Percentiles rank a stretch among this genome's conserved stretches.
These are phyloP conservation scores for Diadegma fenestrale DNA, from an alignment of 2,888 invertebrate genomes.

Conservation along the genomic window DNA sequence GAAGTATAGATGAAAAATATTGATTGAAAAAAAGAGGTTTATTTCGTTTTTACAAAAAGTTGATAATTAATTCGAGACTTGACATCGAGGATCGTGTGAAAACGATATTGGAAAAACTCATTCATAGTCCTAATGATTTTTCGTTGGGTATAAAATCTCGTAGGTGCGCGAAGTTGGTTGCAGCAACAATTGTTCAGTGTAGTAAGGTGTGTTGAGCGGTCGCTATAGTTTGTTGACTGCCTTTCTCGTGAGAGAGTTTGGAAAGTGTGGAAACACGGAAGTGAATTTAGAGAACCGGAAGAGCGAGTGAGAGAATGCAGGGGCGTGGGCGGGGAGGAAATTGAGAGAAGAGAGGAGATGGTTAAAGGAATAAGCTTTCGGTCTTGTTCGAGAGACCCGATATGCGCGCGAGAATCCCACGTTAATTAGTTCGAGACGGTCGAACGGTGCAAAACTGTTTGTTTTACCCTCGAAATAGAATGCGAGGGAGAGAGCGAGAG, in stretches of 20 bases:
- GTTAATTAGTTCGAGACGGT: constrained; percentile 82
- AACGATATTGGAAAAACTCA: not conserved
- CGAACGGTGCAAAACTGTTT: constrained; percentile 80
- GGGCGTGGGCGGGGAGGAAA: not conserved
- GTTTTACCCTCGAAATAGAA: constrained; percentile 76
- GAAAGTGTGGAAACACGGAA: constrained; percentile 38
- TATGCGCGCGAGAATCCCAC: constrained; percentile 71
- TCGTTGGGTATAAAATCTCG: not conserved
- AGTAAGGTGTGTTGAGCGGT: not conserved
- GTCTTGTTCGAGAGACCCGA: constrained; percentile 50
- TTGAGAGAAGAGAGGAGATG: not conserved
- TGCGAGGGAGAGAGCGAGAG: constrained; percentile 45
- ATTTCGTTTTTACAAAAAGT: too few species aligned
- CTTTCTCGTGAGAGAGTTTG: constrained; percentile 11
- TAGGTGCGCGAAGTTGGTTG: not conserved
- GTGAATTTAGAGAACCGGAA: constrained; percentile 17
- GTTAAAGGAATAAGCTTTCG: constrained; percentile 47
- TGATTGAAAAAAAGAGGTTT: too few species aligned
- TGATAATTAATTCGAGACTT: not conserved
- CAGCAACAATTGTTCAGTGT: not conserved
- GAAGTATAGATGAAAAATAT: too few species aligned
- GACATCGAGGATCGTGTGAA: not conserved
- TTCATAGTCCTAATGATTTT: not conserved
- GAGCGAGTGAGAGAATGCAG: constrained; percentile 2
- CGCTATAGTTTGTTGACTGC: constrained; percentile 15